Evolutionary conservation across 2,113 vertebrate genomes (phyloP), one percentile per base, ranked within the genome.

Genomic region (Rhabdomys dilectus): DNA sequence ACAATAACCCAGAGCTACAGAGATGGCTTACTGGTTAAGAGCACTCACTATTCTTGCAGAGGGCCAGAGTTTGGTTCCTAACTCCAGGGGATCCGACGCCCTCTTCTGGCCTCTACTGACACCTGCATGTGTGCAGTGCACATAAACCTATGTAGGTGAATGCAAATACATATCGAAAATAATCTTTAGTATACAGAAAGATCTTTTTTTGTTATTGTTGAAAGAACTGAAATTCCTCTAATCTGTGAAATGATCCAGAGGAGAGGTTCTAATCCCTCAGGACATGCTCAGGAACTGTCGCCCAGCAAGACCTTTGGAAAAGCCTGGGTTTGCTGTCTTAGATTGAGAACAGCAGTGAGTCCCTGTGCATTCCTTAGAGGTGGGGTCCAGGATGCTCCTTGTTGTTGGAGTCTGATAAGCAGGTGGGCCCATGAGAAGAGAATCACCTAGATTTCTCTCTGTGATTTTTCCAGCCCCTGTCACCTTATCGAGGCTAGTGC

Each of bases 371-470:
- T 76, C 53, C 31, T 68, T 31, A 36, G 34, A 45, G 21, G 51
- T 42, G 10, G 53, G 88, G 1, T 31, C 2, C 16, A 7, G 64
- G 58, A 7, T 22, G 17, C 39, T 34, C 36, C 5, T 29, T 39
- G 66, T 93, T 97, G 90, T 56, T 16, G 19, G 76, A 31, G 45
- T 16, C 58, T 0, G 7, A 89, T 68, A 94, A 88, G 93, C 94
- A 68, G 60, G 75, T 51, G 56, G 45, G 56, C 48, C 66, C 45
- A 7, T 1, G 76, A 21, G 91, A 56, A 62, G 92, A 0, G 2
- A 92, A 53, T 85, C 36, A 86, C 81, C 93, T 88, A 91, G 88
- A 91, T 64, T 86, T 93, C 91, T 39, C 84, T 84, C 68, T 66
- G 82, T 96, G 95, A 88, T 93, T 89, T 84, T 82, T 10, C 58